These are phyloP conservation scores for Aleiodes sp. DNA, from an alignment of 1,140 invertebrate genomes.

Conservation along the genomic window DNA sequence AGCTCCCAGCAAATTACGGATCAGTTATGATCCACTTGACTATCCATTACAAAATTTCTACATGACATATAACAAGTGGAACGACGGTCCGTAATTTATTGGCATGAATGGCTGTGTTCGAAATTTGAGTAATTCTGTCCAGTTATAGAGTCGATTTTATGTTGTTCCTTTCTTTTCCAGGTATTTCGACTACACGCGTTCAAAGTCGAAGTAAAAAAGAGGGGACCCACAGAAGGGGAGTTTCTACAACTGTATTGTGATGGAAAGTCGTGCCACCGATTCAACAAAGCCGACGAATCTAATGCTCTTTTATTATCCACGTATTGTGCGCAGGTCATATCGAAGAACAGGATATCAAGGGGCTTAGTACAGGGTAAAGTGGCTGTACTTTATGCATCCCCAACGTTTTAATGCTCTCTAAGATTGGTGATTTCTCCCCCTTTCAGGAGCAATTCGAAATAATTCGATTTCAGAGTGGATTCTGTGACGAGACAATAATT, in stretches of 20 bases:
- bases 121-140: too few species aligned
- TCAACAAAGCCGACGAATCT: constrained; percentile 27
- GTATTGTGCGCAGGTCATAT: constrained; percentile 24
- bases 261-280: constrained; percentile 9
- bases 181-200: constrained; percentile 19
- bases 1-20: too few species aligned
- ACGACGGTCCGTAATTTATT: too few species aligned
- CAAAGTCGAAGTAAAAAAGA: neutral
- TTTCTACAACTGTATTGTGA: constrained; percentile 1
- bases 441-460: neutral
- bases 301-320: constrained; percentile 29
- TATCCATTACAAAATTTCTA: too few species aligned
- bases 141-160: too few species aligned
- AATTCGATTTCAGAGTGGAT: too few species aligned
- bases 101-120: too few species aligned
- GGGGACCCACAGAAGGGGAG: neutral
- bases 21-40: too few species aligned
- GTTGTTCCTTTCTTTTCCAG: constrained; percentile 25
- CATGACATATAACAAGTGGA: too few species aligned
- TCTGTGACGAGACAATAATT: too few species aligned
- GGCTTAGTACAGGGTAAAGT: neutral
- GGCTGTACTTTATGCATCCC: neutral
- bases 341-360: neutral
- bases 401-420: neutral
- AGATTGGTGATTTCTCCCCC: neutral